Conservation (phyloP, 2,797 vertebrate genomes). For the Mus minutoides region DNA sequence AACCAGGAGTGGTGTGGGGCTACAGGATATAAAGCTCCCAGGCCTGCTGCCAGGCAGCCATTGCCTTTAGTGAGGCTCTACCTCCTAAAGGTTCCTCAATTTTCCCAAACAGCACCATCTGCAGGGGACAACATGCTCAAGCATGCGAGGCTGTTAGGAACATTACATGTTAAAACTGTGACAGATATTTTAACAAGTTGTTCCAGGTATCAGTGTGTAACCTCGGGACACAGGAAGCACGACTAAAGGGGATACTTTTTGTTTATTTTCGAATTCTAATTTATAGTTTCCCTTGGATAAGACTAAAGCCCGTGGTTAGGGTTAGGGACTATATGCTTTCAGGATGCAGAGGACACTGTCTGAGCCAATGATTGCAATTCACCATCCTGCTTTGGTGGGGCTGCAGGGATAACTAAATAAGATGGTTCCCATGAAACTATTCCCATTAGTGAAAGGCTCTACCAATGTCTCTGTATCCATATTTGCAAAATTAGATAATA, state of each 20-base stretch:
- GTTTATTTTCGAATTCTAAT: neutral
- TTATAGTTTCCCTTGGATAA: neutral
- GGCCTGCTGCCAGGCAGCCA: neutral
- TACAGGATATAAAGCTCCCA: neutral
- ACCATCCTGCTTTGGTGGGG: neutral
- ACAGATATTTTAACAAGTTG: neutral
- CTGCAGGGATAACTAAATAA: neutral
- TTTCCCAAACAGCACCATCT: neutral
- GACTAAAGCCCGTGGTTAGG: neutral
- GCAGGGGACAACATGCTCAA: neutral
- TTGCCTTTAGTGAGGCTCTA: neutral
- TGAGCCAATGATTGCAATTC: fast-evolving
- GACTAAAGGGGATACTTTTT: neutral
- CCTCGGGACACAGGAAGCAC: neutral
- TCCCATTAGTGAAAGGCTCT: neutral
- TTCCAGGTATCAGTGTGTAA: neutral
- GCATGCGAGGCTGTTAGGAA: neutral
- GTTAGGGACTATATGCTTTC: neutral
- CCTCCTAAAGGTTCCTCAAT: neutral
- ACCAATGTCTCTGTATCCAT: neutral
- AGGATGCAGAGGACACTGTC: neutral
- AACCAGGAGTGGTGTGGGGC: neutral
- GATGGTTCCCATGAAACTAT: neutral
- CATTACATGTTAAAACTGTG: neutral
- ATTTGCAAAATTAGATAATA: neutral